Conservation (phyloP, 2,797 vertebrate species). For the Acanthurus tractus region DNA sequence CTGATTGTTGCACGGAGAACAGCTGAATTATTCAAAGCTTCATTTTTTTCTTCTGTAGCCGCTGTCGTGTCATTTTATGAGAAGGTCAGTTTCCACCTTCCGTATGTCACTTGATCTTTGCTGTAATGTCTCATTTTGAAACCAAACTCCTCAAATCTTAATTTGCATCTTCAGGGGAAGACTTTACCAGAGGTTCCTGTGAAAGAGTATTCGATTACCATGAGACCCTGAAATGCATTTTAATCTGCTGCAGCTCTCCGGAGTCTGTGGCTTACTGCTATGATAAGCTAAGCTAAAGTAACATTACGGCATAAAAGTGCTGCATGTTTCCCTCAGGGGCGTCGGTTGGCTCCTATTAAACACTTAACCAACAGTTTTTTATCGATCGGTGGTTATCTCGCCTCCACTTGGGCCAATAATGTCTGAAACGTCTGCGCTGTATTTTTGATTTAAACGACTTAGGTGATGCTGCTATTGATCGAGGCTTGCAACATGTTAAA, state of each 20-base stretch:
- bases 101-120: slow-evolving; percentile 23
- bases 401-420: slow-evolving; percentile 54
- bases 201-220: slow-evolving; percentile 53
- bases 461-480: slow-evolving; percentile 59
- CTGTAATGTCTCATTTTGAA: slow-evolving; percentile 26
- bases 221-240: slow-evolving; percentile 56
- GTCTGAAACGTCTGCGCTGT: slow-evolving; percentile 46
- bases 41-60: slow-evolving; percentile 11
- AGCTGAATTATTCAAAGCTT: slow-evolving; percentile 8
- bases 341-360: slow-evolving; percentile 69
- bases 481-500: slow-evolving; percentile 20
- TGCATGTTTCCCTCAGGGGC: slow-evolving; percentile 59
- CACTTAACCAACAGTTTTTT: slow-evolving; percentile 65
- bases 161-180: slow-evolving; percentile 24
- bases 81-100: slow-evolving; percentile 15
- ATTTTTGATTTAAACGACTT: slow-evolving; percentile 63
- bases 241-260: slow-evolving; percentile 61
- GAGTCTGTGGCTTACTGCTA: slow-evolving; percentile 59
- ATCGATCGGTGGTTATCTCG: slow-evolving; percentile 72
- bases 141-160: slow-evolving; percentile 34
- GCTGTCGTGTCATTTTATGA: slow-evolving; percentile 26
- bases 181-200: slow-evolving; percentile 20
- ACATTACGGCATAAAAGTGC: slow-evolving; percentile 64
- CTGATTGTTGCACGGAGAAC: background rate
- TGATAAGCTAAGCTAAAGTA: slow-evolving; percentile 63